phyloP scores from a whole-genome alignment of 2,797 vertebrate genomes.

The Clarias pachynema region DNA sequence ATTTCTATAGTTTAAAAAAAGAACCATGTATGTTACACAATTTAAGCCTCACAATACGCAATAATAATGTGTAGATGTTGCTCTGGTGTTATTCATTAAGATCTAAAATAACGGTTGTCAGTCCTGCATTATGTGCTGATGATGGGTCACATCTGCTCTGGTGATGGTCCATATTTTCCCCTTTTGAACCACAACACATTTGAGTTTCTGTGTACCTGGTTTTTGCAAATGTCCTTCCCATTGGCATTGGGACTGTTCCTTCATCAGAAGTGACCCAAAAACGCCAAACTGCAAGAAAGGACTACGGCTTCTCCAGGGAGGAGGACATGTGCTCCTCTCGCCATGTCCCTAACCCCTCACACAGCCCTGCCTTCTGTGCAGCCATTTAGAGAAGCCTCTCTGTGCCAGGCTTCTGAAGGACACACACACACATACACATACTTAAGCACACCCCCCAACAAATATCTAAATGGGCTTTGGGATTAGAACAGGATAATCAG shows the following conservation, averaged over 20 bases:
- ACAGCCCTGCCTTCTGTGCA: slow-evolving; percentile 50
- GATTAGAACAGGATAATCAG: slow-evolving; percentile 16
- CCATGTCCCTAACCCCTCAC: slow-evolving; percentile 47
- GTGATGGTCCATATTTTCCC: not conserved
- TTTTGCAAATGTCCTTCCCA: slow-evolving; percentile 56
- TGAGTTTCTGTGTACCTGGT: slow-evolving; percentile 39
- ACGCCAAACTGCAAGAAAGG: slow-evolving; percentile 56
- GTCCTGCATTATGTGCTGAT: not conserved
- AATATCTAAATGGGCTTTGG: slow-evolving; percentile 34
- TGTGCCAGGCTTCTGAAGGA: slow-evolving; percentile 49
- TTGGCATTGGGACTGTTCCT: slow-evolving; percentile 48
- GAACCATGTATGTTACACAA: not conserved
- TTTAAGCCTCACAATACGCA: not conserved
- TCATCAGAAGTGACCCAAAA: slow-evolving; percentile 58
- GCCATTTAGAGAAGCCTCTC: slow-evolving; percentile 48
- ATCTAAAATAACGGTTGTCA: not conserved
- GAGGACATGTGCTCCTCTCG: slow-evolving; percentile 38
- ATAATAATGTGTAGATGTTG: not conserved
- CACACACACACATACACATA: slow-evolving; percentile 33
- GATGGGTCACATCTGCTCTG: not conserved
- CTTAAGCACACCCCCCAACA: slow-evolving; percentile 28
- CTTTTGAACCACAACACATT: not conserved
- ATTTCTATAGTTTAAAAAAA: not conserved
- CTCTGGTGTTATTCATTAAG: not conserved
- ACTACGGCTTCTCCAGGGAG: slow-evolving; percentile 46